Percentiles rank a stretch among this genome's conserved stretches.
Conservation (phyloP, 1,140 invertebrate species). For the Lucilia cuprina region DNA sequence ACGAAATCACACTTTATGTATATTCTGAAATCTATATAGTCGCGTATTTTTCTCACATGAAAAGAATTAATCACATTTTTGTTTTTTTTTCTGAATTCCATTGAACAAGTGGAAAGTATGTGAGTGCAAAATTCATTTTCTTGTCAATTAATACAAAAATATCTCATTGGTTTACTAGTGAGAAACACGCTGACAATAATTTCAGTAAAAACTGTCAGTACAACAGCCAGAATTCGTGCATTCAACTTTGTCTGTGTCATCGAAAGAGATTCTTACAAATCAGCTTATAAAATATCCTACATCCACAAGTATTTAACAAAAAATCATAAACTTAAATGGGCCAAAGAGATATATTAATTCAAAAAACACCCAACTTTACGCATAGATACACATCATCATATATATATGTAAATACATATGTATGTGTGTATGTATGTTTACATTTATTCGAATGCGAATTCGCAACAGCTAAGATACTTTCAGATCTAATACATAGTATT, state of each 20-base stretch:
- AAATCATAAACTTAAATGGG: background rate
- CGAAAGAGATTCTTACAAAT: background rate
- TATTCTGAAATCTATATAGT: background rate
- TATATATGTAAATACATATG: too few species aligned
- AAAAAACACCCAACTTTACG: background rate
- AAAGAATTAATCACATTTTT: background rate
- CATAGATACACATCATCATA: background rate
- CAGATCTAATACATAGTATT: too few species aligned
- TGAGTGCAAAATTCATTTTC: background rate
- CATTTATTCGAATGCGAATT: background rate
- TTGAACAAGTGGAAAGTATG: background rate
- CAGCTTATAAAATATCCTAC: background rate
- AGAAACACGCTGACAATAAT: background rate
- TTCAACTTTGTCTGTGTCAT: conserved; percentile 17
- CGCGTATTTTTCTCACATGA: background rate
- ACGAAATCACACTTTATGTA: too few species aligned
- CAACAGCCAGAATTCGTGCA: background rate
- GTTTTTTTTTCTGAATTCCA: background rate
- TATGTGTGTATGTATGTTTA: background rate
- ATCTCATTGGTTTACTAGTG: background rate
- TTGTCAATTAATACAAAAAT: background rate
- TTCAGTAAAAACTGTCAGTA: background rate
- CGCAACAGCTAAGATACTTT: too few species aligned
- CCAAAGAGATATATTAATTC: background rate
- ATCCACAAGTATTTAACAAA: background rate